Evolutionary conservation across 2,888 invertebrate genomes (phyloP).

Genomic region (Baronia brevicornis): DNA sequence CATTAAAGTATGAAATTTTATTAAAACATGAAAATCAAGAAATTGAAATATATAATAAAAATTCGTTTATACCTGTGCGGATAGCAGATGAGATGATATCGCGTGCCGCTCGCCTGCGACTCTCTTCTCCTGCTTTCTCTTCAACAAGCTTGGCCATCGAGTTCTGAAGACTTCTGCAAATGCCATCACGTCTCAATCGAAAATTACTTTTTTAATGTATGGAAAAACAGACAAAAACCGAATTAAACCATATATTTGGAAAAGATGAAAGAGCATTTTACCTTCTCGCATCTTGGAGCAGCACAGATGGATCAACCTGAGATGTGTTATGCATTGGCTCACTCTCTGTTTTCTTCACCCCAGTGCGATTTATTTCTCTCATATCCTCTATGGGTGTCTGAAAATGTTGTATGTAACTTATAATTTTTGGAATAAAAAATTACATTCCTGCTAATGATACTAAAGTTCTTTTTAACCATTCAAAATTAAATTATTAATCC

Average conservation of each 20-base stretch:
- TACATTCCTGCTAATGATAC: no score
- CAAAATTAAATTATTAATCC: no score
- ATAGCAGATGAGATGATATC: slow-evolving; percentile 84
- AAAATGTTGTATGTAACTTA: background rate
- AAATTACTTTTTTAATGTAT: slow-evolving; percentile 2
- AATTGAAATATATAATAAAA: slow-evolving; percentile 2
- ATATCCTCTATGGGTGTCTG: slow-evolving; percentile 34
- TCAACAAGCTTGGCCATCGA: slow-evolving; percentile 78
- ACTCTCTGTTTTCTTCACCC: slow-evolving; percentile 70
- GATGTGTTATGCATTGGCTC: slow-evolving; percentile 70
- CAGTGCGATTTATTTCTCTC: slow-evolving; percentile 38
- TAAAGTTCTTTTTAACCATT: no score
- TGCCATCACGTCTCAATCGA: slow-evolving; percentile 5
- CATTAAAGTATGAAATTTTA: slow-evolving; percentile 4
- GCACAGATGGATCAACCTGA: slow-evolving; percentile 60
- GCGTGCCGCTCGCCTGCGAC: slow-evolving; percentile 78
- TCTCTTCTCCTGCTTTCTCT: slow-evolving; percentile 66
- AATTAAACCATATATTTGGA: background rate
- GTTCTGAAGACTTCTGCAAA: slow-evolving; percentile 75
- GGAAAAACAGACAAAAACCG: background rate
- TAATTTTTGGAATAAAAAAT: background rate
- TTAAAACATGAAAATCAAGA: slow-evolving; percentile 3
- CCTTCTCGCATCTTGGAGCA: slow-evolving; percentile 75
- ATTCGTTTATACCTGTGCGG: slow-evolving; percentile 51
- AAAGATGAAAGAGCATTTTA: slow-evolving; percentile 21